Base-by-base conservation (phyloP, 2,113 vertebrate genomes). In the Proterorhinus semilunaris region DNA sequence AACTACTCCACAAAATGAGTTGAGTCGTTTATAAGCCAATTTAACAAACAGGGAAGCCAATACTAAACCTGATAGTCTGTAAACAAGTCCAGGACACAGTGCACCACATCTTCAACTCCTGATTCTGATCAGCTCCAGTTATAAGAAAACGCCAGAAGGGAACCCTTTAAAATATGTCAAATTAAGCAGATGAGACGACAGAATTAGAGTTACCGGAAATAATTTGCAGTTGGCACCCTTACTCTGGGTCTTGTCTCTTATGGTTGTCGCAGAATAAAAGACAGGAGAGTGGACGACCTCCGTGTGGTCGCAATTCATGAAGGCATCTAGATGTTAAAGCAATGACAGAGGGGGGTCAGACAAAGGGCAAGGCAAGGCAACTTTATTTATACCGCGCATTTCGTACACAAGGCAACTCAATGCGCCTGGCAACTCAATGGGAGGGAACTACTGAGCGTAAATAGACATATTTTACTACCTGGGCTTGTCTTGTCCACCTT, bases 231-330 rank as follows among this genome's bases (percentile, higher is more conserved):
- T 6, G 42, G 51, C 57, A 12, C 36, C 94, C 98, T 94, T 83
- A 99, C 98, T 99, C 98, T 48, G 96, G 96, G 76, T 99, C 98
- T 90, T 99, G 96, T 59, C 97, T 95, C 81, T 98, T 99, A 89
- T 99, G 97, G 91, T 99, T 98, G 87, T 99, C 98, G 87, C 98
- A 99, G 82, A 99, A 99, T 0, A 99, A 93, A 62, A 99, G 92
- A 76, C 97, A 99, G 71, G 97, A 99, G 13, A 99, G 94, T 45
- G 98, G 96, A 2, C 91, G 90, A 6, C 96, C 96, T 48, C 94
- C 94, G 10, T 99, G 97, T 49, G 97, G 97, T 46, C 95, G 94
- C 93, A 97, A 92, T 63, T 99, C 97, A 9, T 99, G 97, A 10
- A 99, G 94, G 91, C 98, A 99, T 75, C 98, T 99, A 71, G 46